Evolutionary conservation across 2,888 invertebrate species (phyloP).

Genomic region (Mimachlamys varia): DNA sequence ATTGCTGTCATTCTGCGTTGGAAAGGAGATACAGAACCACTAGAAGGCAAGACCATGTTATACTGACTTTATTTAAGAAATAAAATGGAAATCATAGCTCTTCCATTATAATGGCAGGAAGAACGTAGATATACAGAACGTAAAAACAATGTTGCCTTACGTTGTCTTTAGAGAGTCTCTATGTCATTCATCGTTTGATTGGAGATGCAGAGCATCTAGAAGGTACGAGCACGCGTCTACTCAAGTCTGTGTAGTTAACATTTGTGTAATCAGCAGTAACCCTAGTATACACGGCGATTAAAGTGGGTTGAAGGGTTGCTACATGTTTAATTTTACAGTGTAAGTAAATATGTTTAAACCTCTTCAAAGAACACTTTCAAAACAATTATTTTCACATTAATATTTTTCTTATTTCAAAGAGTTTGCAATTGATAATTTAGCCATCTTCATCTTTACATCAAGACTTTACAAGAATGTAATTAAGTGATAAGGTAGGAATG

Average conservation of each 20-base stretch:
- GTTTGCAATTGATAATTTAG: constrained; percentile 13
- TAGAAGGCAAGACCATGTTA: too few species aligned
- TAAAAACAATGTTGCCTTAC: too few species aligned
- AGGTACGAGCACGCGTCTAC: too few species aligned
- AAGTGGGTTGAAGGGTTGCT: not conserved
- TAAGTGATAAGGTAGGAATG: not conserved
- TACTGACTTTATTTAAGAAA: not conserved
- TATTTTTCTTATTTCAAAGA: constrained; percentile 27
- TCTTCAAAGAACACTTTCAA: constrained; percentile 13
- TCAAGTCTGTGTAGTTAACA: not conserved
- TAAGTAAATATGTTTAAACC: constrained; percentile 31
- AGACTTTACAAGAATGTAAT: constrained; percentile 18
- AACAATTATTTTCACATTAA: constrained; percentile 34
- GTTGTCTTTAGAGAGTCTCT: too few species aligned
- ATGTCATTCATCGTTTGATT: too few species aligned
- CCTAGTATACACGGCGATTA: not conserved
- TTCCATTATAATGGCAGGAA: too few species aligned
- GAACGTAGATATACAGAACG: too few species aligned
- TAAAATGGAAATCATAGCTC: too few species aligned
- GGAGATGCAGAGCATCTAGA: too few species aligned
- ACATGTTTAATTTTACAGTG: constrained; percentile 21
- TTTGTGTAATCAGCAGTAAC: not conserved
- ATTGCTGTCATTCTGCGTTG: too few species aligned
- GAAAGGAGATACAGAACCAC: too few species aligned
- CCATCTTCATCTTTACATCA: constrained; percentile 17